Evolutionary conservation across 2,797 vertebrate species (phyloP).

Genomic region (Xiphophorus birchmanni): DNA sequence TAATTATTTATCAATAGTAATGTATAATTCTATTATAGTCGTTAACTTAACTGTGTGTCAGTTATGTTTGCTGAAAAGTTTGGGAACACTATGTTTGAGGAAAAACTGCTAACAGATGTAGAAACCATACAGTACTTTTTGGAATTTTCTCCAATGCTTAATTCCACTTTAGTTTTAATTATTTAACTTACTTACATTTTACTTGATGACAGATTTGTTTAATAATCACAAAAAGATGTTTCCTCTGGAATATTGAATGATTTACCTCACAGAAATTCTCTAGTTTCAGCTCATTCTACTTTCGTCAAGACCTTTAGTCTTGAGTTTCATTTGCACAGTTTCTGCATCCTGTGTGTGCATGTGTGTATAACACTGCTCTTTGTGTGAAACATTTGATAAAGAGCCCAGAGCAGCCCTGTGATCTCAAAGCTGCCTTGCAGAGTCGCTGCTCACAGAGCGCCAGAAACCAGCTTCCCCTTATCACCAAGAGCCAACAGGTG

Average conservation of each 20-base stretch:
- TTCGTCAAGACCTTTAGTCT: background rate
- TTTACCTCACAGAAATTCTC: background rate
- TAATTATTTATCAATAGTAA: background rate
- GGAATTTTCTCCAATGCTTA: background rate
- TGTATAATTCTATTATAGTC: background rate
- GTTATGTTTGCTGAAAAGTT: background rate
- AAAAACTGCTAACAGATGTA: background rate
- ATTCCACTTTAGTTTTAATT: background rate
- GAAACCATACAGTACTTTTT: background rate
- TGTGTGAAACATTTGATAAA: conserved; percentile 42
- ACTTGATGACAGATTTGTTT: background rate
- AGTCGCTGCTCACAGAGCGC: conserved; percentile 24
- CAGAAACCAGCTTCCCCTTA: conserved; percentile 55
- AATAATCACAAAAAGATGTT: background rate
- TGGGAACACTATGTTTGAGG: background rate
- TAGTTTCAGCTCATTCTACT: background rate
- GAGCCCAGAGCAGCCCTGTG: conserved; percentile 30
- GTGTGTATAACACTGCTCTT: conserved; percentile 3
- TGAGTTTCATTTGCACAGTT: background rate
- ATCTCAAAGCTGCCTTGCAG: conserved; percentile 42
- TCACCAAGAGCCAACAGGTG: conserved; percentile 68
- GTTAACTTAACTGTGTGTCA: background rate
- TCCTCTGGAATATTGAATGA: background rate
- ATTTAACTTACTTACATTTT: background rate
- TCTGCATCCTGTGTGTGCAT: conserved; percentile 2